Conservation (phyloP, 2,113 vertebrate species). For the Antechinus flavipes region DNA sequence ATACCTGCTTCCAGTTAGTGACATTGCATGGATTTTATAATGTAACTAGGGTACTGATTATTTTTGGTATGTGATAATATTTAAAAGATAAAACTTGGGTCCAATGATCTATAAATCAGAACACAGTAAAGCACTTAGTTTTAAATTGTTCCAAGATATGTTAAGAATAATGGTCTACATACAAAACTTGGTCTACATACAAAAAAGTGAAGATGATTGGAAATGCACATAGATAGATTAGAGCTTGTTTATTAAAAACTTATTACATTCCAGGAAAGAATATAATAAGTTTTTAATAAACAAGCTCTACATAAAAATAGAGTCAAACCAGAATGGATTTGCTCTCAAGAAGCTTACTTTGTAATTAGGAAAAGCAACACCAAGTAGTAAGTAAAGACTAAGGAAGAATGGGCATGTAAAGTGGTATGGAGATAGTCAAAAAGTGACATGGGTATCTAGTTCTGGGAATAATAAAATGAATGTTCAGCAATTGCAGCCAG, state of each 20-base stretch:
- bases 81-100: slow-evolving; percentile 40
- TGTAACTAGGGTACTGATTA: neutral
- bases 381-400: neutral
- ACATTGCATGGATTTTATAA: neutral
- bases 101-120: neutral
- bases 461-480: neutral
- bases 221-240: neutral
- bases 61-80: neutral
- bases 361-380: neutral
- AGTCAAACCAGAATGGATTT: neutral
- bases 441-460: neutral
- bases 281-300: no score
- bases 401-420: neutral
- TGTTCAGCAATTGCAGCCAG: neutral
- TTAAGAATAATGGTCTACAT: neutral
- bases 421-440: neutral
- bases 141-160: neutral
- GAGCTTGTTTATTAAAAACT: neutral
- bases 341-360: neutral
- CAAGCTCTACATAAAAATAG: neutral
- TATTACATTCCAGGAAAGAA: neutral
- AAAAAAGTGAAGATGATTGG: no score
- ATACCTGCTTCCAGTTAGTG: slow-evolving; percentile 30
- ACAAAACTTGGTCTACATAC: neutral
- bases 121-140: neutral